Conservation (phyloP, 2,888 invertebrate genomes). For the Heteromyza rotundicornis region DNA sequence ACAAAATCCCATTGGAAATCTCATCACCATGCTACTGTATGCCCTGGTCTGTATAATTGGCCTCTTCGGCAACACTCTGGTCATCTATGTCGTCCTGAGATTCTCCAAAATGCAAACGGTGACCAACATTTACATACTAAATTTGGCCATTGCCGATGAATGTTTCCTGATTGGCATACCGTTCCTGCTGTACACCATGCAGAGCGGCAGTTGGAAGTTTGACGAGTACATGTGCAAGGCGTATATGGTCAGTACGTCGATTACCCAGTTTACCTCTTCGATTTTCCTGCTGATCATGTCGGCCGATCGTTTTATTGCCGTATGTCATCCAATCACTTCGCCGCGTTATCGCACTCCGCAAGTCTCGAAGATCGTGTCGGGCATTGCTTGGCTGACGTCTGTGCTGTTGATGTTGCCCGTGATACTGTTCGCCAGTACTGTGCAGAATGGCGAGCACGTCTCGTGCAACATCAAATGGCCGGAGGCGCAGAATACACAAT, state of each 20-base stretch:
- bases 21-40: conserved; percentile 77
- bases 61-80: conserved; percentile 85
- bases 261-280: conserved; percentile 92
- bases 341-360: conserved; percentile 85
- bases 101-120: conserved; percentile 96
- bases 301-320: conserved; percentile 90
- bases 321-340: conserved; percentile 91
- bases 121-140: conserved; percentile 93
- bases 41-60: conserved; percentile 85
- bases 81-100: conserved; percentile 87
- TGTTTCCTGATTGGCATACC: conserved; percentile 91
- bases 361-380: conserved; percentile 84
- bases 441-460: conserved; percentile 65
- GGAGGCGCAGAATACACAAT: conserved; percentile 67
- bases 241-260: conserved; percentile 89
- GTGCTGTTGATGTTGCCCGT: conserved; percentile 89
- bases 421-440: conserved; percentile 81
- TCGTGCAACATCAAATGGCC: conserved; percentile 87
- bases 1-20: conserved; percentile 66
- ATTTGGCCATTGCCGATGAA: conserved; percentile 90
- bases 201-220: conserved; percentile 80
- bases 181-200: conserved; percentile 84
- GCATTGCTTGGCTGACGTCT: conserved; percentile 85
- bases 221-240: conserved; percentile 87
- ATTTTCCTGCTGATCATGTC: conserved; percentile 93